Evolutionary conservation across 2,113 vertebrate species (phyloP).

Genomic region (Sander lucioperca): DNA sequence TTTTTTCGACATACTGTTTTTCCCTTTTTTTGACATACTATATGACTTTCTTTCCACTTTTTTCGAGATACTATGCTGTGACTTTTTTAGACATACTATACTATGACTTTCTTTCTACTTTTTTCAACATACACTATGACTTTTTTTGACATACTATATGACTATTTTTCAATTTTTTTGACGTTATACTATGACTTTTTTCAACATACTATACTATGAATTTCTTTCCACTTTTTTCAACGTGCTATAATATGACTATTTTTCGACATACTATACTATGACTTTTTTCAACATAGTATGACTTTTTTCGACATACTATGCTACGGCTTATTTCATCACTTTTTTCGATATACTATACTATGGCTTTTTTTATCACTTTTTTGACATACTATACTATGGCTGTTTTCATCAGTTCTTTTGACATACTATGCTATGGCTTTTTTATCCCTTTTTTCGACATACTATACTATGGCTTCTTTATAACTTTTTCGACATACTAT

Average conservation of each 20-base stretch:
- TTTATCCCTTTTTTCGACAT: too few relatives aligned
- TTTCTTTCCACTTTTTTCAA: neutral
- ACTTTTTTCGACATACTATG: too few relatives aligned
- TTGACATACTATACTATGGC: too few relatives aligned
- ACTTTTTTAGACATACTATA: neutral
- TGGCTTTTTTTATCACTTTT: too few relatives aligned
- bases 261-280: neutral
- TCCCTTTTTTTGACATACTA: neutral
- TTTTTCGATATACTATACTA: too few relatives aligned
- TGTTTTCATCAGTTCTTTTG: too few relatives aligned
- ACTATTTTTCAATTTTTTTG: neutral
- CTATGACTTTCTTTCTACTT: too few relatives aligned
- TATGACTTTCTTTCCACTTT: neutral
- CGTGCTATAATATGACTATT: neutral
- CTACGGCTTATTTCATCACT: too few relatives aligned
- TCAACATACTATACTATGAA: too few relatives aligned
- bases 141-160: neutral
- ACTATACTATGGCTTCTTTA: too few relatives aligned
- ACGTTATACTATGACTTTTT: neutral
- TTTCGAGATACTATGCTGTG: neutral
- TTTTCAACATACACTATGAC: neutral
- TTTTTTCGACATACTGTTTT: neutral
- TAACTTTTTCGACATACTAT: neutral
- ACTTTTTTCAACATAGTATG: too few relatives aligned
- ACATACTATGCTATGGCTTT: neutral